A percentile compares a stretch with the other conserved stretches of the same genome.
phyloP scores from a whole-genome alignment of 1,140 invertebrate genomes.

The Mercenaria mercenaria region DNA sequence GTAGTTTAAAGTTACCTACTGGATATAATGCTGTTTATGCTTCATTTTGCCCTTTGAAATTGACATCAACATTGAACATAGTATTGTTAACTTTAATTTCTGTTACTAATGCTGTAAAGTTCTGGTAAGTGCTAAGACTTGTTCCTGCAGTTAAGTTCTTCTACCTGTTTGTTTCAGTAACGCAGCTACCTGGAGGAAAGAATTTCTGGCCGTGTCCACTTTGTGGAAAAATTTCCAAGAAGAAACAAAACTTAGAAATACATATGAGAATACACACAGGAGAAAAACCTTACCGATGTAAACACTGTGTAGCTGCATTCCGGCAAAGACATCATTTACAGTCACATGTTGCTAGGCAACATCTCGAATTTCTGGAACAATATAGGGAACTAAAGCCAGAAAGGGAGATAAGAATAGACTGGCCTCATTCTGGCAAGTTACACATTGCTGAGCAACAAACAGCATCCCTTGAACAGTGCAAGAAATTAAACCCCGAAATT shows the following conservation, averaged over 20 bases:
- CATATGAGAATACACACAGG: slow-evolving; percentile 71
- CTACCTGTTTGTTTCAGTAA: slow-evolving; percentile 35
- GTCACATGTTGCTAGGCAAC: not conserved
- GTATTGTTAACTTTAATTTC: too few species aligned
- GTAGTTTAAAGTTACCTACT: too few species aligned
- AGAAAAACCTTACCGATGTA: slow-evolving; percentile 73
- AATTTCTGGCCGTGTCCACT: slow-evolving; percentile 32
- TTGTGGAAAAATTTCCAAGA: slow-evolving; percentile 48
- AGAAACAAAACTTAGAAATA: slow-evolving; percentile 47
- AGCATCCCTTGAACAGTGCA: too few species aligned
- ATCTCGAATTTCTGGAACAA: not conserved
- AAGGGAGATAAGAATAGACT: not conserved
- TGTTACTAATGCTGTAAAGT: too few species aligned
- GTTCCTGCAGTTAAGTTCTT: not conserved
- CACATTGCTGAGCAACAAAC: too few species aligned
- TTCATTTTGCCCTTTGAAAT: too few species aligned
- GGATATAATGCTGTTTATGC: too few species aligned
- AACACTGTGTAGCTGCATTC: slow-evolving; percentile 77
- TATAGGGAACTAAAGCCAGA: not conserved
- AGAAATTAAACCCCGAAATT: too few species aligned
- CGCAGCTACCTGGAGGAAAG: not conserved
- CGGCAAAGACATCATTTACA: slow-evolving; percentile 38
- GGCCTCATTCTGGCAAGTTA: not conserved
- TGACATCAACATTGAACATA: too few species aligned
- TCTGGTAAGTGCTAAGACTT: too few species aligned